Percentiles rank a stretch among this genome's conserved stretches.
phyloP scores from a whole-genome alignment of 2,888 invertebrate genomes.

The Amphiduros pacificus region DNA sequence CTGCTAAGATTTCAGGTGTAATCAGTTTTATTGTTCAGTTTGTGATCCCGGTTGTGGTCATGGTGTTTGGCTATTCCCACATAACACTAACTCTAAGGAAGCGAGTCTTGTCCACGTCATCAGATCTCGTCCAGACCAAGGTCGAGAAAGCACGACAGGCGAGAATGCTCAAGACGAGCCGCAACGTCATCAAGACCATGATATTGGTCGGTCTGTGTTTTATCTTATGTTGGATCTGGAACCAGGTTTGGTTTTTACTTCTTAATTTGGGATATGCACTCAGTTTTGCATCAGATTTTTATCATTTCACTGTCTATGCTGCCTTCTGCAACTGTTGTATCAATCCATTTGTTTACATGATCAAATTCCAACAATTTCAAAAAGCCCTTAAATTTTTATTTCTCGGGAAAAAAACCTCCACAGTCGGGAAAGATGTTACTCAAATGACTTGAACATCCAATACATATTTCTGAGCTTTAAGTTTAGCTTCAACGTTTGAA shows the following conservation, averaged over 20 bases:
- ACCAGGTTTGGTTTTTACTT: neutral
- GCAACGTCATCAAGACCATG: neutral
- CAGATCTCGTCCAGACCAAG: no score
- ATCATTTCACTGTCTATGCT: conserved; percentile 24
- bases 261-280: conserved; percentile 20
- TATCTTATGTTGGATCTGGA: neutral
- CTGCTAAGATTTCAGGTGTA: neutral
- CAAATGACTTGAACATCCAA: no score
- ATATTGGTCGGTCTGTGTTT: neutral
- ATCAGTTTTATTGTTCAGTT: neutral
- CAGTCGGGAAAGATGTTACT: no score
- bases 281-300: conserved; percentile 16
- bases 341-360: conserved; percentile 27
- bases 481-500: no score
- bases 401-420: no score
- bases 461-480: no score
- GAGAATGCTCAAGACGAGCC: neutral
- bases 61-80: neutral
- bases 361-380: conserved; percentile 28
- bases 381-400: no score
- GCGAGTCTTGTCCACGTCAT: no score
- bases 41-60: neutral
- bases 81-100: neutral
- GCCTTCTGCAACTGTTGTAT: conserved; percentile 27
- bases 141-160: neutral